phyloP scores from a whole-genome alignment of 2,113 vertebrate genomes.

The Hippocampus abdominalis region DNA sequence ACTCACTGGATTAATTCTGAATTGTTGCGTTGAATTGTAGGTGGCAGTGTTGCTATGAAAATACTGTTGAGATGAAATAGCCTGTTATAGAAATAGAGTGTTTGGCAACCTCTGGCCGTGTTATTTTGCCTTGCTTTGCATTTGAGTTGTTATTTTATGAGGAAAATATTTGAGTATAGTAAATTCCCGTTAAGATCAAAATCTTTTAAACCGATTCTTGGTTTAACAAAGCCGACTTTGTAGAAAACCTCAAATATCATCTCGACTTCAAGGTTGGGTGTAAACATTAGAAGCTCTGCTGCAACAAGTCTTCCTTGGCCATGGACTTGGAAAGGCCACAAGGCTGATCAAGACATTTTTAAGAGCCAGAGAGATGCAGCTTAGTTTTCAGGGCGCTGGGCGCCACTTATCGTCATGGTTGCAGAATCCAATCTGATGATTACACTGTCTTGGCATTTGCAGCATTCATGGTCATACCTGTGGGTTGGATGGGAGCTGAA shows the following conservation, averaged over 20 bases:
- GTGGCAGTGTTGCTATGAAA: too few relatives aligned
- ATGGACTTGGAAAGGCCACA: constrained; percentile 31
- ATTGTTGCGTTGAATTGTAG: too few relatives aligned
- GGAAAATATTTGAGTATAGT: background rate
- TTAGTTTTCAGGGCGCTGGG: constrained; percentile 58
- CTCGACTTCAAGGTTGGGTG: constrained; percentile 23
- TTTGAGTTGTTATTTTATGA: background rate
- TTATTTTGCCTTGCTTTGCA: background rate
- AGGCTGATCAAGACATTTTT: constrained; percentile 33
- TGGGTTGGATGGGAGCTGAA: constrained; percentile 62
- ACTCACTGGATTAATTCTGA: too few relatives aligned
- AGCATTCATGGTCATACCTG: constrained; percentile 56
- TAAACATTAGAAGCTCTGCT: constrained; percentile 40
- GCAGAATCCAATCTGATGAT: constrained; percentile 60
- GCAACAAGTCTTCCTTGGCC: constrained; percentile 26
- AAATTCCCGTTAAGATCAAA: background rate
- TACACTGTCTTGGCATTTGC: constrained; percentile 54
- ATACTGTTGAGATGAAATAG: too few relatives aligned
- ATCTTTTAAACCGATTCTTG: background rate
- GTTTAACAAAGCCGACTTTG: constrained; percentile 38
- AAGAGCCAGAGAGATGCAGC: constrained; percentile 38
- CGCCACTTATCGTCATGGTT: constrained; percentile 61
- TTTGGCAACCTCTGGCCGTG: too few relatives aligned
- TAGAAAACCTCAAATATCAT: constrained; percentile 47
- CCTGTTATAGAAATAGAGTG: too few relatives aligned